Evolutionary conservation across 2,888 invertebrate species (phyloP).

Genomic region (Bellardia pandia): DNA sequence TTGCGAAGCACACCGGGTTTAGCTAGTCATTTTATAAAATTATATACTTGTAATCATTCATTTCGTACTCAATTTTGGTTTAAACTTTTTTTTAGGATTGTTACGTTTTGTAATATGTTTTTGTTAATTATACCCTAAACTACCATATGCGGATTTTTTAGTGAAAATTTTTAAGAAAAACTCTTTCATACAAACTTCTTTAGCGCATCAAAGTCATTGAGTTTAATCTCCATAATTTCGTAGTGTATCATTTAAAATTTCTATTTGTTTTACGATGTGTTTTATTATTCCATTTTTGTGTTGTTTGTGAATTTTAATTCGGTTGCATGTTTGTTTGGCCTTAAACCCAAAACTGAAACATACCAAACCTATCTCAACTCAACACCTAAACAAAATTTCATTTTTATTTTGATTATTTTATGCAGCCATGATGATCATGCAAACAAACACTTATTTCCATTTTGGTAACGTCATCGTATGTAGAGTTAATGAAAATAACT

Average conservation of each 20-base stretch:
- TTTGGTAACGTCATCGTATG: slow-evolving; percentile 52
- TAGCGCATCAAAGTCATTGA: slow-evolving; percentile 32
- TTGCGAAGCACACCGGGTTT: too few species aligned
- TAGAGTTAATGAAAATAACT: slow-evolving; percentile 13
- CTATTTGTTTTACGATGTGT: slow-evolving; percentile 4
- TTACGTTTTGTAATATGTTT: too few species aligned
- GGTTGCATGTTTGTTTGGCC: slow-evolving; percentile 70
- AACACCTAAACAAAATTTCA: slow-evolving; percentile 62
- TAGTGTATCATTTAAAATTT: slow-evolving; percentile 36
- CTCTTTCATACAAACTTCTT: background rate
- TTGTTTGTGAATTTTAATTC: slow-evolving; percentile 9
- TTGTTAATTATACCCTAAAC: too few species aligned
- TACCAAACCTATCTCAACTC: slow-evolving; percentile 63
- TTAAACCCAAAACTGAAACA: slow-evolving; percentile 64
- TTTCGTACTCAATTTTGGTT: too few species aligned
- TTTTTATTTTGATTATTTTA: slow-evolving; percentile 20
- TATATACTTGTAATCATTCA: too few species aligned
- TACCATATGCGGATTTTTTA: too few species aligned
- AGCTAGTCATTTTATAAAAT: too few species aligned
- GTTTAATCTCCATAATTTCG: slow-evolving; percentile 33
- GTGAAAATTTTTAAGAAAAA: background rate
- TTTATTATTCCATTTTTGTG: slow-evolving; percentile 5
- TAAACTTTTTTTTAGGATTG: too few species aligned
- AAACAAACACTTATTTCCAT: slow-evolving; percentile 18
- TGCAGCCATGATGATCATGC: slow-evolving; percentile 27